Base-by-base conservation (phyloP, 2,797 vertebrate species). In the Garrulus glandarius region DNA sequence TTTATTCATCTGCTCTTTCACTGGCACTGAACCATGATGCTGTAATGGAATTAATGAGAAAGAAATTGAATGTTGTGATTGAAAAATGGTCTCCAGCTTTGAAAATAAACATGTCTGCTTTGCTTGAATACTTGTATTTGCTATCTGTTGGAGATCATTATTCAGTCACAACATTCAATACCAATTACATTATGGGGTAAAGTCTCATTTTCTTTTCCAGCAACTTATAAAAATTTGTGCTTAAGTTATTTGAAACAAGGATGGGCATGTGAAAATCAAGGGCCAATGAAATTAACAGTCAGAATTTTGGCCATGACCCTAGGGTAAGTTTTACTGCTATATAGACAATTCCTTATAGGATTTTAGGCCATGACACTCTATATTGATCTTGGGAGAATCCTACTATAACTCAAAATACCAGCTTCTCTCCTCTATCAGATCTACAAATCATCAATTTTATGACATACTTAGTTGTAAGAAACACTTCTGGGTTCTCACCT, bases 21-120 rank as follows among this genome's bases (percentile, higher is more conserved):
- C 87, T 93, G 76, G 15, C 67, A 89, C 82, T 92, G 91, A 97
- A 93, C 89, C 92, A 47, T 95, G 95, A 57, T 92, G 22, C 78
- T 90, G 81, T 95, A 98, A 97, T 96, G 89, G 59, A 87, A 92
- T 92, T 97, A 98, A 97, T 96, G 89, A 96, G 97, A 97, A 94
- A 75, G 49, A 96, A 97, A 96, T 96, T 95, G 89, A 86, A 96
- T 92, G 84, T 69, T 95, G 81, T 92, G 92, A 95, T 96, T 96
- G 94, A 98, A 97, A 97, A 96, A 92, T 86, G 44, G 41, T 81
- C 92, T 96, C 94, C 93, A 34, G 89, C 92, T 88, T 97, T 97
- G 96, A 96, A 97, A 98, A 96, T 96, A 95, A 97, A 96, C 84
- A 72, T 96, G 84, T 92, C 92, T 23, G 8, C 77, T 78, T 95